These are phyloP conservation scores for Lates japonicus DNA, from an alignment of 2,797 vertebrate genomes.

Conservation along the genomic window DNA sequence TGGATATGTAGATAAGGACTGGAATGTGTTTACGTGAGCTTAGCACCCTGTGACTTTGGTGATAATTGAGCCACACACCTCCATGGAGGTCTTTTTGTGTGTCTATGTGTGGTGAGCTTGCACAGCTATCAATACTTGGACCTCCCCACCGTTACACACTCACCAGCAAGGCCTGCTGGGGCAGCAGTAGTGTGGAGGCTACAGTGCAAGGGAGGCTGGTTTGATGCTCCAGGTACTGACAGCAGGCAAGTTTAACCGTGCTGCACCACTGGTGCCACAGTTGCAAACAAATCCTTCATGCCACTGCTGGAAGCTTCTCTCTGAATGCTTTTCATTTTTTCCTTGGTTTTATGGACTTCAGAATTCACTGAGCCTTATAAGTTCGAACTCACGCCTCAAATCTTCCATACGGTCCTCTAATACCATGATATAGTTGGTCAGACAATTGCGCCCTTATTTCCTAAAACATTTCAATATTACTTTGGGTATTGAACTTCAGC, in stretches of 20 bases:
- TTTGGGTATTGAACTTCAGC: background rate
- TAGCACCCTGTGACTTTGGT: conserved; percentile 45
- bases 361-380: background rate
- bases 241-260: background rate
- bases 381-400: background rate
- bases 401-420: background rate
- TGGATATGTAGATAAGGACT: conserved; percentile 57
- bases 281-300: background rate
- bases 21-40: conserved; percentile 58
- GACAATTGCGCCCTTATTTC: background rate
- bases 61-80: conserved; percentile 56
- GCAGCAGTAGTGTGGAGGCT: no score
- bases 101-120: conserved; percentile 4
- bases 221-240: background rate
- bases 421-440: background rate
- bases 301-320: background rate
- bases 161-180: background rate
- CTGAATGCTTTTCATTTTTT: background rate
- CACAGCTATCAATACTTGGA: background rate
- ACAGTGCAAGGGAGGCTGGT: background rate
- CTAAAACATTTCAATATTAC: background rate
- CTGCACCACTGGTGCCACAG: background rate
- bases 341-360: background rate
- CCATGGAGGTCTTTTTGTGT: background rate
- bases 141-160: background rate